Evolutionary conservation across 2,113 vertebrate species (phyloP), one percentile per base, ranked within the genome.

Genomic region (Leiothrix lutea): DNA sequence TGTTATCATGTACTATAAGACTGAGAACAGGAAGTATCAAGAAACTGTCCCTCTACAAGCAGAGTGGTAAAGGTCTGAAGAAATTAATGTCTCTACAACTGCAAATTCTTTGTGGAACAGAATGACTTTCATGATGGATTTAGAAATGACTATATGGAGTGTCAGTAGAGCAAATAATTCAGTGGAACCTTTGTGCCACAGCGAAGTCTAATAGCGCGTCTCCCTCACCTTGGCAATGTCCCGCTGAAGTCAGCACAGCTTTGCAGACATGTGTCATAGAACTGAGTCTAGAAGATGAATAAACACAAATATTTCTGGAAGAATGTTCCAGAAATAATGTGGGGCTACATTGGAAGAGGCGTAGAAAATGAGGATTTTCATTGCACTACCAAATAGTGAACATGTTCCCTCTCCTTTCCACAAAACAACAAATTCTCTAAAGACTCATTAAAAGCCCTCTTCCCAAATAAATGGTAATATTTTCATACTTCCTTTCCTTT

Each of bases 261-360:
- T 92, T 28, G 36, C 26, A 91, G 65, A 64, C 47, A n/a, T n/a
- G 42, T 74, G 64, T 56, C 36, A 57, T 13, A 14, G 21, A 57
- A 62, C n/a, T 85, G 56, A 45, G 40, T 75, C 74, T 95, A 70
- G 50, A 91, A 91, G 22, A 88, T 42, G 54, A 82, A 90, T 82
- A 91, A 95, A 75, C 20, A 12, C 17, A 87, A 72, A 69, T 80
- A 60, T 47, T 58, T 82, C 45, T 79, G 57, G 33, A 47, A 94
- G 72, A 91, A 65, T 66, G 45, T 84, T 91, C 54, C 53, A 92
- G 77, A 91, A 85, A 87, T 79, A 94, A 75, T 36, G 28, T 11
- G 8, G n/a, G 44, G 26, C 44, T 79, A 54, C 35, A 24, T 64
- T 80, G 40, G 70, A 89, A 84, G 50, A 80, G 45, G 18, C 62